Conservation (phyloP, 2,888 invertebrate genomes). For the Nemotelus pantherinus region DNA sequence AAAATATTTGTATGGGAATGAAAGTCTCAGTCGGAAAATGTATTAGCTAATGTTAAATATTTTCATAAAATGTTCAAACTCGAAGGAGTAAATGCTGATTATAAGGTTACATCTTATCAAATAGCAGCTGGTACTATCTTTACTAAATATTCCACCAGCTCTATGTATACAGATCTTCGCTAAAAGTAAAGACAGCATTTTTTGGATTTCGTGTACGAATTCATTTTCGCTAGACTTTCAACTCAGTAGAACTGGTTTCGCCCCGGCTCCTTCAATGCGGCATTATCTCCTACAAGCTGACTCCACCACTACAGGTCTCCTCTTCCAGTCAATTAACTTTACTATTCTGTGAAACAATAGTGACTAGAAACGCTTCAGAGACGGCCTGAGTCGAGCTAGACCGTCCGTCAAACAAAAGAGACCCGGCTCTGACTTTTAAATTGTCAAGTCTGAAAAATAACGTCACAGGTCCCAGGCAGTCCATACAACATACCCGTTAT, state of each 20-base stretch:
- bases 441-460: constrained; percentile 18
- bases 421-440: constrained; percentile 33
- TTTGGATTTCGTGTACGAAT: no score
- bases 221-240: no score
- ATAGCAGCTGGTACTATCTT: no score
- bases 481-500: constrained; percentile 70
- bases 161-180: no score
- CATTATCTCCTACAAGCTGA: not conserved
- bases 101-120: no score
- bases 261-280: not conserved
- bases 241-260: no score
- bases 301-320: not conserved
- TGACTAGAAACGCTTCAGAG: constrained; percentile 9
- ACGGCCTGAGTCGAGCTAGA: not conserved
- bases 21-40: no score
- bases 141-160: no score
- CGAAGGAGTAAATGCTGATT: no score
- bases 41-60: no score
- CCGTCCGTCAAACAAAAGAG: constrained; percentile 27
- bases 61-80: no score
- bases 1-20: not conserved
- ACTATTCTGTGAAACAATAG: constrained; percentile 36
- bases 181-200: no score
- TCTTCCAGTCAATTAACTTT: constrained; percentile 42
- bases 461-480: not conserved